These are phyloP conservation scores for Drosophila obscura DNA, from an alignment of 1,140 invertebrate species.

Conservation along the genomic window DNA sequence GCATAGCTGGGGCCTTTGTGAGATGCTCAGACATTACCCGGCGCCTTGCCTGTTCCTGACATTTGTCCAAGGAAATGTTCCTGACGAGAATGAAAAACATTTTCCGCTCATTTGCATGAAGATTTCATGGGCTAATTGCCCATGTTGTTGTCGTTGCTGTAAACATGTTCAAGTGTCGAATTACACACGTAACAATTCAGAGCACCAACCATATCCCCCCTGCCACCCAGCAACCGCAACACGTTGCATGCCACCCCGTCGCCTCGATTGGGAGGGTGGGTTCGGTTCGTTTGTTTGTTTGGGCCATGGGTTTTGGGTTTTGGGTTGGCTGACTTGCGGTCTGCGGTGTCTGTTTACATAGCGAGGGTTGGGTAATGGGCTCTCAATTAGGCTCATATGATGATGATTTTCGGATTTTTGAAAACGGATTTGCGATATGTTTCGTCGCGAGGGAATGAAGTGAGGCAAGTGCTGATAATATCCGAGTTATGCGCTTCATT, in stretches of 20 bases:
- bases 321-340: conserved; percentile 63
- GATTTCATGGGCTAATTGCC: conserved; percentile 63
- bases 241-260: conserved; percentile 37
- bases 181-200: conserved; percentile 62
- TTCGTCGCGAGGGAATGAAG: not conserved
- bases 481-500: conserved; percentile 17
- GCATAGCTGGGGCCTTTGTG: conserved; percentile 46
- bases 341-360: conserved; percentile 68
- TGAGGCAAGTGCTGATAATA: not conserved
- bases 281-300: conserved; percentile 6
- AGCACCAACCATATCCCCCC: not conserved
- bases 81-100: conserved; percentile 35
- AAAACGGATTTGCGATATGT: conserved; percentile 44
- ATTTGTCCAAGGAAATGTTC: conserved; percentile 50
- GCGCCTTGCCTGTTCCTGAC: conserved; percentile 55
- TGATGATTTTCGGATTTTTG: conserved; percentile 44
- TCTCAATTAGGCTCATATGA: conserved; percentile 80
- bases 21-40: not conserved
- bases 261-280: conserved; percentile 20
- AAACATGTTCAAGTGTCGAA: conserved; percentile 57
- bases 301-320: too few relatives aligned
- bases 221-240: not conserved
- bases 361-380: conserved; percentile 67
- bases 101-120: conserved; percentile 63
- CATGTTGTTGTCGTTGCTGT: conserved; percentile 32